Evolutionary conservation across 2,113 vertebrate genomes (phyloP), one percentile per base, ranked within the genome.

Genomic region (Corydoras sp.): DNA sequence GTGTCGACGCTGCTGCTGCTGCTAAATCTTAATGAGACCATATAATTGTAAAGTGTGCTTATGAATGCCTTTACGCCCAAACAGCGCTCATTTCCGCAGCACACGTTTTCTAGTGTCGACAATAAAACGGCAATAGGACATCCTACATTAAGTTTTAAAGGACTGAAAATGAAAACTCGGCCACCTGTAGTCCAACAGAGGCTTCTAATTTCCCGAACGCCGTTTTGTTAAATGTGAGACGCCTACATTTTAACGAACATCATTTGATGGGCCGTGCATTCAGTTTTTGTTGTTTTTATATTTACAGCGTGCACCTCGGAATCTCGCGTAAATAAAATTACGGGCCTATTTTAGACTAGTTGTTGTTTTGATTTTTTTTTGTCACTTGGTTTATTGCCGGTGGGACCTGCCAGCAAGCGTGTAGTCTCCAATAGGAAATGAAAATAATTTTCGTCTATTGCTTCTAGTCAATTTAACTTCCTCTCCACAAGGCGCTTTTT

Each of bases 381-480:
- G 61, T 11, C 29, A 13, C 29, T 35, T 15, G 31, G 30, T 61
- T 56, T 53, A 53, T 61, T 63, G 49, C 64, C 61, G 43, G 32
- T 61, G 29, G 18, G 66, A 59, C 62, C 65, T 14, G 54, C 62
- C 14, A 65, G 29, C 62, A 58, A 58, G 67, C 35, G 65, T 58
- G 7, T 43, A 58, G 75, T 72, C 65, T 80, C 87, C 87, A 86
- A 88, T 86, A 83, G 89, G 87, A 93, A 95, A 94, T 93, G 91
- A 93, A 95, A 97, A 97, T 95, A 93, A 97, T 99, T 95, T 94
- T 93, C 92, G 91, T 95, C 93, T 92, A 95, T 96, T 95, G 92
- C 94, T 97, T 97, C 93, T 96, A 93, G 91, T 95, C 94, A 97
- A 96, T 98, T 96, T 95, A 95, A 95, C 95, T 92, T 91, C 90